phyloP scores from a whole-genome alignment of 2,797 vertebrate genomes.

The Linurgus olivaceus region DNA sequence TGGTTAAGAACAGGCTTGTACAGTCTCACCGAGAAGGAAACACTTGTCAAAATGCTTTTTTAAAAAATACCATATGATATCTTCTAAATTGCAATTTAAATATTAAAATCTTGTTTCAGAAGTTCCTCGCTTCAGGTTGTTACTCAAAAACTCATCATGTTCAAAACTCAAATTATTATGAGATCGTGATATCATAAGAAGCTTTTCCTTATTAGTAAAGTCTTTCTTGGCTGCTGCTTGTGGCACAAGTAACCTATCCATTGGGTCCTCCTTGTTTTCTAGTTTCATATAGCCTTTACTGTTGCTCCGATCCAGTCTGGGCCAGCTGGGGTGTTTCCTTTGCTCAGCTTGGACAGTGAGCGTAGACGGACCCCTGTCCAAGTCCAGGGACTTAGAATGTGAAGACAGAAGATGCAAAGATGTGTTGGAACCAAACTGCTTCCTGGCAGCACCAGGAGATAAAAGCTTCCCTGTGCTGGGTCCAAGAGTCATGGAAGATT shows the following conservation, averaged over 20 bases:
- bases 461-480: slow-evolving; percentile 82
- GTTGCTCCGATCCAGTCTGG: slow-evolving; percentile 93
- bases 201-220: slow-evolving; percentile 96
- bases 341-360: slow-evolving; percentile 91
- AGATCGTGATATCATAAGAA: slow-evolving; percentile 97
- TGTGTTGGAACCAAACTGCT: slow-evolving; percentile 92
- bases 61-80: slow-evolving; percentile 54
- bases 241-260: slow-evolving; percentile 84
- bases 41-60: slow-evolving; percentile 45
- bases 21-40: slow-evolving; percentile 60
- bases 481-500: slow-evolving; percentile 78
- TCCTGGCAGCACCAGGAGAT: slow-evolving; percentile 87
- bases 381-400: slow-evolving; percentile 95
- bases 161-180: slow-evolving; percentile 98
- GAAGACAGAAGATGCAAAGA: slow-evolving; percentile 91
- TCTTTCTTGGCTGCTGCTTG: slow-evolving; percentile 79
- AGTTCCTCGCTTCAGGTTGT: slow-evolving; percentile 89
- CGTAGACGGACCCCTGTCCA: slow-evolving; percentile 84
- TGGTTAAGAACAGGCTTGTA: slow-evolving; percentile 59
- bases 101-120: slow-evolving; percentile 94
- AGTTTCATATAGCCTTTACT: slow-evolving; percentile 92
- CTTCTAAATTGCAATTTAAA: slow-evolving; percentile 58
- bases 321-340: slow-evolving; percentile 97
- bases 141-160: slow-evolving; percentile 91
- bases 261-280: slow-evolving; percentile 93